A percentile compares a stretch with the other conserved stretches of the same genome.
phyloP scores from a whole-genome alignment of 2,797 vertebrate genomes.

The Danio choprae region DNA sequence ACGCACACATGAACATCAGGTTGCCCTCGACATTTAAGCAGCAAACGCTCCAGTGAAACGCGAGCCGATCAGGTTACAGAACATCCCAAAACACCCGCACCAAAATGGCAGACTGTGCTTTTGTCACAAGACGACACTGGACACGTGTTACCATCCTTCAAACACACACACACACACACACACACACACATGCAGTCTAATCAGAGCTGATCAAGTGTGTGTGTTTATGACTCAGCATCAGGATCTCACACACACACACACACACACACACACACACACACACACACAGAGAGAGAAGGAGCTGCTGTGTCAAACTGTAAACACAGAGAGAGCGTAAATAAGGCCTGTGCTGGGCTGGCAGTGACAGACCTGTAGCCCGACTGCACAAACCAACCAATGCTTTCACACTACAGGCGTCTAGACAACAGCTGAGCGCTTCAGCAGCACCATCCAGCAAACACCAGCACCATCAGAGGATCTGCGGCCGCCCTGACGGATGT shows the following conservation, averaged over 20 bases:
- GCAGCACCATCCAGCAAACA: background rate
- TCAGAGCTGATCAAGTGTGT: constrained; percentile 34
- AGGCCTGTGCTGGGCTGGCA: background rate
- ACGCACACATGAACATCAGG: background rate
- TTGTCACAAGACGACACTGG: constrained; percentile 50
- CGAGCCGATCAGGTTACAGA: constrained; percentile 53
- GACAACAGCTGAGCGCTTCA: background rate
- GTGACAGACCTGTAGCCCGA: constrained; percentile 13
- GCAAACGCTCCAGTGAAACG: constrained; percentile 3
- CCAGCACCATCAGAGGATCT: background rate
- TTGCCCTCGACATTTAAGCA: background rate
- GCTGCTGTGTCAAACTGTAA: background rate
- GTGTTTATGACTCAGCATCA: constrained; percentile 64
- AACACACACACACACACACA: background rate
- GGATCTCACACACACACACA: constrained; percentile 41
- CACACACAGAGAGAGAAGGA: constrained; percentile 16
- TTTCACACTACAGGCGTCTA: constrained; percentile 19
- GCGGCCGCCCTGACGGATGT: background rate
- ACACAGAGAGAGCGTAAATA: background rate
- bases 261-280: constrained; percentile 30
- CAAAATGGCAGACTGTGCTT: constrained; percentile 52
- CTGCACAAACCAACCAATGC: background rate
- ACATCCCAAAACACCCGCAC: constrained; percentile 55
- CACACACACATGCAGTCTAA: constrained; percentile 35
- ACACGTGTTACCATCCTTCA: constrained; percentile 52